phyloP scores from a whole-genome alignment of 2,888 invertebrate genomes.

The Pomacea canaliculata region DNA sequence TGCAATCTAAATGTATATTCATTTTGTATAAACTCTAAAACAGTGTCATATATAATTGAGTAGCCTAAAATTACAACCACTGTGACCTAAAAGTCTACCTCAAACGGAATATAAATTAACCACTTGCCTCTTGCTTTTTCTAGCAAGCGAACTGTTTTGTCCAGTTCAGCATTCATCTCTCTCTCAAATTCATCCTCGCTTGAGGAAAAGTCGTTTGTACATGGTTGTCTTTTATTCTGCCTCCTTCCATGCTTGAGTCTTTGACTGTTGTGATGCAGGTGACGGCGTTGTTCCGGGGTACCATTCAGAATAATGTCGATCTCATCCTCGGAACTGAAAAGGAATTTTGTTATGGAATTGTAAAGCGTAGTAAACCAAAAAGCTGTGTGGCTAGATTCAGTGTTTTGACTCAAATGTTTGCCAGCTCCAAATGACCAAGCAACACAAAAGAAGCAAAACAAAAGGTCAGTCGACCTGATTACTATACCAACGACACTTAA shows the following conservation, averaged over 20 bases:
- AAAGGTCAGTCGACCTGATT: too few species aligned
- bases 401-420: too few species aligned
- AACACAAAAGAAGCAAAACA: too few species aligned
- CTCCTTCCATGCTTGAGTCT: background rate
- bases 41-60: too few species aligned
- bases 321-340: conserved; percentile 65
- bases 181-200: conserved; percentile 68
- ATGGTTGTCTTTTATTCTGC: background rate
- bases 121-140: conserved; percentile 43
- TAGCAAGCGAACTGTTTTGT: conserved; percentile 52
- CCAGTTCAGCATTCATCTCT: conserved; percentile 65
- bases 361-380: background rate
- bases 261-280: conserved; percentile 31
- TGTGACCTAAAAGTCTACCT: too few species aligned
- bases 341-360: background rate
- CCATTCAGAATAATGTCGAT: conserved; percentile 62
- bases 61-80: too few species aligned
- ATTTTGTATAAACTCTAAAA: too few species aligned
- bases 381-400: too few species aligned
- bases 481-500: too few species aligned
- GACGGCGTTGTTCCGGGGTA: conserved; percentile 58
- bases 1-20: too few species aligned
- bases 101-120: too few species aligned
- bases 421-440: too few species aligned
- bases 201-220: conserved; percentile 40